Base-by-base conservation (phyloP, 2,888 invertebrate genomes). In the Myopa testacea region DNA sequence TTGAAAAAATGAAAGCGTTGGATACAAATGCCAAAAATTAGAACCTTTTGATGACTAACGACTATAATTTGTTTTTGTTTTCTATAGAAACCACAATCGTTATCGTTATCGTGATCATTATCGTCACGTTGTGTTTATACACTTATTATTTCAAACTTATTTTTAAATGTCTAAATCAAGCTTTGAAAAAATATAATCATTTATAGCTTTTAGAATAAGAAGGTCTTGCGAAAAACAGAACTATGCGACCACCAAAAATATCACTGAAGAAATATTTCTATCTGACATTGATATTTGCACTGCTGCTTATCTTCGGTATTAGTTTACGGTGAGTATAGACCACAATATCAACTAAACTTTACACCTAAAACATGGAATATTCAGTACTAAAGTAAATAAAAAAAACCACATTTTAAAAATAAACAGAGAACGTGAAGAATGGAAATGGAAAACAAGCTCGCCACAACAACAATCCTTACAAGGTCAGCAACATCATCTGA, bases 201-300 rank as follows among this genome's bases (percentile, higher is more conserved):
- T 26, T 26, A 26, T 26, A 26, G 2, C 45, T 45, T 45, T 45
- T 45, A 45, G 45, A 45, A 45, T 45, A 45, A 55, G 80, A 80
- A 50, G n/a, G 10, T 45, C 40, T 69, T 63, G 5, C 26, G 4
- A 34, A 63, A 19, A 19, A 55, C 55, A 65, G 10, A 81, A 87
- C 81, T 83, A 91, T 91, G 91, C 90, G 90, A 88, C 90, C 91
- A 86, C 91, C 90, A 82, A 91, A 92, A 86, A 88, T 92, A 83
- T 92, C 92, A 79, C 85, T 91, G 80, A 92, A 91, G 83, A 90
- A 91, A 86, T 91, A 91, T 85, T 91, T 92, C 87, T 90, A 92
- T 84, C 90, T 91, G 84, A 90, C 90, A 79, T 87, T 91, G 82
- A 90, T 90, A 83, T 88, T 91, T 83, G 91, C 90, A 77, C 89